Percentiles rank a stretch among this genome's conserved stretches.
phyloP scores from a whole-genome alignment of 2,113 vertebrate species.

The Rhombomys opimus region DNA sequence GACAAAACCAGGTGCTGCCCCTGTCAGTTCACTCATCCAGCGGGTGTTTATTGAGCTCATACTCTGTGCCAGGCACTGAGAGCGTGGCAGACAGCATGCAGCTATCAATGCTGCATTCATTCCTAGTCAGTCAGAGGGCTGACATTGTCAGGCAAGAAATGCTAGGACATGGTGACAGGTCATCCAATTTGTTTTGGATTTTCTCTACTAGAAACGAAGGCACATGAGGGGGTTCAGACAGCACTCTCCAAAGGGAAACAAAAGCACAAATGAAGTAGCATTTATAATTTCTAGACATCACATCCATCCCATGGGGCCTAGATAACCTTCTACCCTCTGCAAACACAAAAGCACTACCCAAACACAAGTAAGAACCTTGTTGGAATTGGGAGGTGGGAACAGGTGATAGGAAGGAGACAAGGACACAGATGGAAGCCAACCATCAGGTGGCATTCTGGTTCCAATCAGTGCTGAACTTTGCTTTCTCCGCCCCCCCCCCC shows the following conservation, averaged over 20 bases:
- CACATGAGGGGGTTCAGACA: neutral
- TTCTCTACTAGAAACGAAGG: conserved; percentile 3
- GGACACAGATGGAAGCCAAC: neutral
- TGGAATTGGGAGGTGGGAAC: neutral
- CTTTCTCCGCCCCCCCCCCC: too few species aligned
- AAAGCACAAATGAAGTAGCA: neutral
- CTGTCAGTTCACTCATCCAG: neutral
- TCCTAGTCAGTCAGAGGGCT: neutral
- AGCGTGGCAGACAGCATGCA: neutral
- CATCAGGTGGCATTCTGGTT: conserved; percentile 8
- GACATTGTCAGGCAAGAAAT: neutral
- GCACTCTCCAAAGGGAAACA: neutral
- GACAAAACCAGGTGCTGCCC: neutral
- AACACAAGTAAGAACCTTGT: neutral
- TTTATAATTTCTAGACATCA: neutral
- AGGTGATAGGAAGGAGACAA: neutral
- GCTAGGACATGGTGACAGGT: neutral
- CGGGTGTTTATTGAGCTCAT: neutral
- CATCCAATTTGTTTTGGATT: neutral
- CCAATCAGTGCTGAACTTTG: neutral
- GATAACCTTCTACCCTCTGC: neutral
- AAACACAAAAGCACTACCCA: neutral
- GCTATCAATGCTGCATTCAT: neutral
- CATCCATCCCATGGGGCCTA: neutral
- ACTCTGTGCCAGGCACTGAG: neutral